phyloP scores from a whole-genome alignment of 2,888 invertebrate species.

The Hydroisotoma schaefferi region DNA sequence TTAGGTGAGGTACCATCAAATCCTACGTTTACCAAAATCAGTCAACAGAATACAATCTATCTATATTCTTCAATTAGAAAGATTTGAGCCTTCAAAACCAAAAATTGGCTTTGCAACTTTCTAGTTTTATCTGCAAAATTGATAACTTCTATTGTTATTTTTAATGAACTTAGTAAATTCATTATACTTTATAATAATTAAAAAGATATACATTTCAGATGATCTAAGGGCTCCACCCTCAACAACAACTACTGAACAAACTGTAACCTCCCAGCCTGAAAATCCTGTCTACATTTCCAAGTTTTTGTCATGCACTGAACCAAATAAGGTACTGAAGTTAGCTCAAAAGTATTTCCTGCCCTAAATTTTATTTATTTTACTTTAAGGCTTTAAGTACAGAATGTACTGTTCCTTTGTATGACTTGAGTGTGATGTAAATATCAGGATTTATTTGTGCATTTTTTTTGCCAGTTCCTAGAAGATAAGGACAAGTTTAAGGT shows the following conservation, averaged over 20 bases:
- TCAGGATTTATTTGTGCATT: too few species aligned
- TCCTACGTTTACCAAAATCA: conserved; percentile 5
- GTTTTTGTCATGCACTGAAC: conserved; percentile 25
- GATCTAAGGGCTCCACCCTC: conserved; percentile 15
- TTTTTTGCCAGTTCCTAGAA: conserved; percentile 16
- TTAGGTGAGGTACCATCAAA: conserved; percentile 33
- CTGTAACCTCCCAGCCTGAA: conserved; percentile 5
- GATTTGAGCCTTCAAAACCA: too few species aligned
- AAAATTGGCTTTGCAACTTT: too few species aligned
- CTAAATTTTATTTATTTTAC: neutral
- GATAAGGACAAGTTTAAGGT: conserved; percentile 15
- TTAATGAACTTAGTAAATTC: too few species aligned
- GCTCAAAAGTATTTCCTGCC: neutral
- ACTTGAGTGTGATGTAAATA: too few species aligned
- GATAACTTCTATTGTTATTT: too few species aligned
- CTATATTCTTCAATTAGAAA: too few species aligned
- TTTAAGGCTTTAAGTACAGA: too few species aligned
- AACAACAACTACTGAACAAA: conserved; percentile 16
- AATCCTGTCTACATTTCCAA: conserved; percentile 21
- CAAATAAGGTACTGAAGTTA: conserved; percentile 16
- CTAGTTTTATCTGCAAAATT: too few species aligned
- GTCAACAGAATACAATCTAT: too few species aligned
- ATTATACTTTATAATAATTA: neutral
- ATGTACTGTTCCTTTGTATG: too few species aligned
- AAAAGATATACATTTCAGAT: conserved; percentile 1